phyloP scores from a whole-genome alignment of 2,797 vertebrate genomes.

The Botia kubotai region DNA sequence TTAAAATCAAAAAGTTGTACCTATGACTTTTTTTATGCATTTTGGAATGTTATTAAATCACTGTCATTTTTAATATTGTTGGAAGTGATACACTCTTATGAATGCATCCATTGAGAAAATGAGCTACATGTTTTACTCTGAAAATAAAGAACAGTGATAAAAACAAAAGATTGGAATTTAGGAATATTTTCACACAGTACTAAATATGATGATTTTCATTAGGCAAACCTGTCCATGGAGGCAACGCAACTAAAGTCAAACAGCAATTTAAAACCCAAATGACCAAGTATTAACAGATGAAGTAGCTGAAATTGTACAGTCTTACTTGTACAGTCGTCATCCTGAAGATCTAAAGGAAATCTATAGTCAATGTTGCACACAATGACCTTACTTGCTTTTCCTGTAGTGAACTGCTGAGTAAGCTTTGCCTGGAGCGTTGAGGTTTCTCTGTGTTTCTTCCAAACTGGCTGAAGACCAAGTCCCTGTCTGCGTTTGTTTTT shows the following conservation, averaged over 20 bases:
- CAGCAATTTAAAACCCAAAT: conserved; percentile 20
- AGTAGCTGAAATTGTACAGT: not conserved
- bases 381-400: conserved; percentile 24
- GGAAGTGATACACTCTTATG: conserved; percentile 10
- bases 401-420: conserved; percentile 46
- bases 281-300: not conserved
- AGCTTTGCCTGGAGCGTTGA: conserved; percentile 31
- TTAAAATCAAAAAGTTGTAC: conserved; percentile 35
- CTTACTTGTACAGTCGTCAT: conserved; percentile 12
- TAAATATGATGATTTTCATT: conserved; percentile 38
- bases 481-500: conserved; percentile 55
- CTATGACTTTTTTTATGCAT: not conserved
- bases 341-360: not conserved
- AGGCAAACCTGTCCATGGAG: not conserved
- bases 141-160: conserved; percentile 32
- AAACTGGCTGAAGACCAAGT: conserved; percentile 54
- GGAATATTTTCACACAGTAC: conserved; percentile 25
- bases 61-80: conserved; percentile 26
- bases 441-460: conserved; percentile 47
- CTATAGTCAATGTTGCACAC: conserved; percentile 3
- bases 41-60: conserved; percentile 34
- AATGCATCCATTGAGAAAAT: conserved; percentile 15
- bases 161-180: conserved; percentile 10
- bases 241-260: not conserved
- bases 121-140: conserved; percentile 23